These are phyloP conservation scores for Mesorhabditis spiculigera DNA, from an alignment of 2,888 invertebrate species.

Conservation along the genomic window DNA sequence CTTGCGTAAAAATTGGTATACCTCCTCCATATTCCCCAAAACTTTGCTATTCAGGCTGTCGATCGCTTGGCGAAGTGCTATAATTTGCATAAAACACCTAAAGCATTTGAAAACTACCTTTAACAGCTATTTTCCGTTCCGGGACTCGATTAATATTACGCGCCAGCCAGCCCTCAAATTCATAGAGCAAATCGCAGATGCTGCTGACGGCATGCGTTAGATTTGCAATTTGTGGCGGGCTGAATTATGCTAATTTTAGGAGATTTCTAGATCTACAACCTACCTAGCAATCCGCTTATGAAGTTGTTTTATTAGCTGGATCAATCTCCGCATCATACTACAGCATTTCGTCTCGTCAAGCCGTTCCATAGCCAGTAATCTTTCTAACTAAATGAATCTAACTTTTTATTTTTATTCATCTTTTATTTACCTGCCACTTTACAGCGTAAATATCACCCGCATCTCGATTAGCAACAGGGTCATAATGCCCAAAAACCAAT, in stretches of 20 bases:
- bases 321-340: background rate
- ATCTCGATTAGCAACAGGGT: background rate
- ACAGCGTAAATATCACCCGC: background rate
- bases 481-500: background rate
- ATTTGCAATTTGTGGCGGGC: slow-evolving; percentile 2
- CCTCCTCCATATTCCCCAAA: background rate
- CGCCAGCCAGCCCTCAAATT: background rate
- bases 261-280: background rate
- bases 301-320: background rate
- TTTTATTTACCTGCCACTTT: background rate
- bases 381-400: background rate
- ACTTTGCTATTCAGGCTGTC: background rate
- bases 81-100: background rate
- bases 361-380: background rate
- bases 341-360: background rate
- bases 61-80: background rate
- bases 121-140: background rate
- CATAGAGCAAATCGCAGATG: background rate
- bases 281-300: background rate
- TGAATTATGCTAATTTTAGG: background rate
- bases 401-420: background rate
- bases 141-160: background rate
- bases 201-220: background rate
- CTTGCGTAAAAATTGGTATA: background rate
- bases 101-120: background rate